A percentile compares a stretch with the other conserved stretches of the same genome.
phyloP scores from a whole-genome alignment of 2,888 invertebrate species.

The Eumerus sabulonum region DNA sequence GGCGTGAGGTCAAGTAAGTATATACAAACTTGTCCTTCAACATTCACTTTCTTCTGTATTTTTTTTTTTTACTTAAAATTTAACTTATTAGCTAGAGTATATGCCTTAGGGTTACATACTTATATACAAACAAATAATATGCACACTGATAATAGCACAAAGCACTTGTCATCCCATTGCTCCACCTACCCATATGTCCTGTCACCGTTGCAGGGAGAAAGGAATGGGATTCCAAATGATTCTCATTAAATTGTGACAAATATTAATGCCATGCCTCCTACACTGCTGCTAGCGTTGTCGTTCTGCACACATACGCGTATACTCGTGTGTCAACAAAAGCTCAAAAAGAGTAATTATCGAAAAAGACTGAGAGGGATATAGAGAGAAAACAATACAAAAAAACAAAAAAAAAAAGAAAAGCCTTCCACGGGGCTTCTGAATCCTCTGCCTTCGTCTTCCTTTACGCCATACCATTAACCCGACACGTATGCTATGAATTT shows the following conservation, averaged over 20 bases:
- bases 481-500: not conserved
- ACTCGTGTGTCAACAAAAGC: slow-evolving; percentile 31
- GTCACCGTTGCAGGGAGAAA: slow-evolving; percentile 6
- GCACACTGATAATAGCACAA: slow-evolving; percentile 34
- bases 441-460: not conserved
- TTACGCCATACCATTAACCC: not conserved
- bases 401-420: slow-evolving; percentile 43
- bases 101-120: slow-evolving; percentile 11
- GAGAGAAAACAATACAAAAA: slow-evolving; percentile 30
- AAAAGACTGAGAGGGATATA: slow-evolving; percentile 17
- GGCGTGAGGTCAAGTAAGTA: too few relatives aligned
- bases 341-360: slow-evolving; percentile 59
- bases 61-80: slow-evolving; percentile 7
- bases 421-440: slow-evolving; percentile 11
- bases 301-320: not conserved
- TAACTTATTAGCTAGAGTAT: slow-evolving; percentile 44
- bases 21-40: slow-evolving; percentile 5
- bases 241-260: slow-evolving; percentile 57
- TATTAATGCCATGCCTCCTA: slow-evolving; percentile 44
- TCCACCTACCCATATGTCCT: not conserved
- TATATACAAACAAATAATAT: slow-evolving; percentile 26
- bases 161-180: slow-evolving; percentile 11
- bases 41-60: not conserved
- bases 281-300: not conserved
- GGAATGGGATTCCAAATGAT: slow-evolving; percentile 39